Evolutionary conservation across 2,113 vertebrate genomes (phyloP).

Genomic region (Callipepla squamata): DNA sequence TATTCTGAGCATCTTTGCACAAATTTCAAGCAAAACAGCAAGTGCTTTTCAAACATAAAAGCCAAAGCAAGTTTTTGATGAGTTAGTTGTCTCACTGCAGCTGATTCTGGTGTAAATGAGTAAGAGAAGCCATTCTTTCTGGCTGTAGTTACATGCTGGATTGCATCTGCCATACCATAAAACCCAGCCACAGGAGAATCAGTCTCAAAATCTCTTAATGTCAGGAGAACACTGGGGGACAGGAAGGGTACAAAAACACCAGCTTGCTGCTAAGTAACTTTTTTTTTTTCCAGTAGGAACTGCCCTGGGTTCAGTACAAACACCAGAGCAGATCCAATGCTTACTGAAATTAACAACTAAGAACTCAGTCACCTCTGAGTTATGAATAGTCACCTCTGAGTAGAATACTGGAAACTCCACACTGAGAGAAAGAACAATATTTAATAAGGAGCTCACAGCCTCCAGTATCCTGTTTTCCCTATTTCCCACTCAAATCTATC

Average conservation of each 20-base stretch:
- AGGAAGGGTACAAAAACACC: not conserved
- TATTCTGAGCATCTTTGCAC: not conserved
- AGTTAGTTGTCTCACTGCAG: not conserved
- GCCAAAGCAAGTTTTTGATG: not conserved
- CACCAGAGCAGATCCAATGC: not conserved
- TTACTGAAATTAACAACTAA: not conserved
- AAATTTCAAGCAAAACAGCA: not conserved
- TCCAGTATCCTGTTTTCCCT: not conserved
- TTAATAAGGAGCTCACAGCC: not conserved
- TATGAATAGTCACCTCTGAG: not conserved
- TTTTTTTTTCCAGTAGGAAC: not conserved
- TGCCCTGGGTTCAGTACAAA: not conserved
- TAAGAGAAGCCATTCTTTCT: not conserved
- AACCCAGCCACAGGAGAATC: not conserved
- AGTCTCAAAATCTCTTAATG: not conserved
- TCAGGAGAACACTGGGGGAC: not conserved
- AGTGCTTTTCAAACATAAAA: not conserved
- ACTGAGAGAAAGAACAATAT: not conserved
- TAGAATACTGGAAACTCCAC: not conserved
- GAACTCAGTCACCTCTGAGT: not conserved
- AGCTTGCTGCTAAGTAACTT: not conserved
- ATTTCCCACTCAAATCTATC: not conserved
- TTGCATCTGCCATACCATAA: not conserved
- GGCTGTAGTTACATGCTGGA: not conserved
- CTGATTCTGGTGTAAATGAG: not conserved